Evolutionary conservation across 2,113 vertebrate species (phyloP).

Genomic region (Acinonyx jubatus): DNA sequence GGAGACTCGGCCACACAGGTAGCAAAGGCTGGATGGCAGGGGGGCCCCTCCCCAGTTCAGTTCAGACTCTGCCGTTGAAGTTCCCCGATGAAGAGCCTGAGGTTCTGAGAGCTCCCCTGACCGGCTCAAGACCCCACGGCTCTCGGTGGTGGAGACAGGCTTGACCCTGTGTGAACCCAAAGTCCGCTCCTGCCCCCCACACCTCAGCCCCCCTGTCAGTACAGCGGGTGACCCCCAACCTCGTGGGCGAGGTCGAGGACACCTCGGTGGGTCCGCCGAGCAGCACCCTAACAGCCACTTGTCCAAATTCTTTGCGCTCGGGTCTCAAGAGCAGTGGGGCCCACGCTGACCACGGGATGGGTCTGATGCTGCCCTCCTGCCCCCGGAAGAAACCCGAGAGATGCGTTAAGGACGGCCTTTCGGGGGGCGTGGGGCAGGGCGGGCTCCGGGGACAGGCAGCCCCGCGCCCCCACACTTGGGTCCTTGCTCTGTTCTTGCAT

Average conservation of each 20-base stretch:
- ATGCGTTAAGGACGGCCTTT: accelerated
- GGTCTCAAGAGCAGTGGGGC: not conserved
- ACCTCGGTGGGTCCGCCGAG: accelerated
- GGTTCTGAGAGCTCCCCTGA: not conserved
- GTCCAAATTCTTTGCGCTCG: not conserved
- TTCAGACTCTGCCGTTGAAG: accelerated
- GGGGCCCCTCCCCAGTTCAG: too few species aligned
- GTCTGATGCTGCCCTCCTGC: accelerated
- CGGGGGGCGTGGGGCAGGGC: not conserved
- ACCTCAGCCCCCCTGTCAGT: too few species aligned
- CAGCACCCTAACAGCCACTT: accelerated
- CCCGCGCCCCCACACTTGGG: accelerated
- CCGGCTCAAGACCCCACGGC: not conserved
- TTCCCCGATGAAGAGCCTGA: not conserved
- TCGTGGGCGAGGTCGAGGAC: not conserved
- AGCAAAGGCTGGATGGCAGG: not conserved
- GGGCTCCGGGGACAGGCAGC: accelerated
- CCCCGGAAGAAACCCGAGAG: not conserved
- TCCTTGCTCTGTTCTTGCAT: too few species aligned
- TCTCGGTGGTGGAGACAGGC: accelerated
- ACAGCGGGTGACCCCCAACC: accelerated
- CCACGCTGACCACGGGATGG: accelerated
- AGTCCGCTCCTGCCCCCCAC: not conserved
- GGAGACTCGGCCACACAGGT: not conserved
- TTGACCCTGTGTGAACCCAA: not conserved